Evolutionary conservation across 2,113 vertebrate species (phyloP).

Genomic region (Agelaius tricolor): DNA sequence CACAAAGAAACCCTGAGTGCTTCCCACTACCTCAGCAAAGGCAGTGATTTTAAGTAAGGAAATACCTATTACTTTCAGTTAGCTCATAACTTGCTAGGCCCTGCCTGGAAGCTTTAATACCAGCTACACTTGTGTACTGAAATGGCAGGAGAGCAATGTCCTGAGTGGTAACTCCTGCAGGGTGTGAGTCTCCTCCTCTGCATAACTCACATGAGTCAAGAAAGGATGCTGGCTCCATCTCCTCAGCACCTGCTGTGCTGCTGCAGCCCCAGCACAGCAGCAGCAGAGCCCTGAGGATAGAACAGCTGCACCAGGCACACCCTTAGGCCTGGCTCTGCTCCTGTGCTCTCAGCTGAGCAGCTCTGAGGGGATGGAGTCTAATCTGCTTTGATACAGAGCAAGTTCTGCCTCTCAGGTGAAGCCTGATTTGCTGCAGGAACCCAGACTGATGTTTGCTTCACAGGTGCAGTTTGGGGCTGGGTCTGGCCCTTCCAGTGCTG

Average conservation of each 20-base stretch:
- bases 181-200: background rate
- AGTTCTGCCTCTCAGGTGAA: background rate
- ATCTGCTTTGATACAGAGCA: background rate
- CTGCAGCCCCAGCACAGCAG: background rate
- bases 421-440: background rate
- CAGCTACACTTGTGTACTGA: accelerated
- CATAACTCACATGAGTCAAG: too few species aligned
- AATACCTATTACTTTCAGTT: background rate
- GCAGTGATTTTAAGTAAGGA: background rate
- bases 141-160: background rate
- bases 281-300: background rate
- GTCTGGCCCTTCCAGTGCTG: background rate
- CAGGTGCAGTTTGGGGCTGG: background rate
- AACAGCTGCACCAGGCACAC: background rate
- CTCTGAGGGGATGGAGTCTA: background rate
- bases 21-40: background rate
- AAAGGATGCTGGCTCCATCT: background rate
- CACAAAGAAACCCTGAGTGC: background rate
- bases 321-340: background rate
- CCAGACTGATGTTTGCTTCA: background rate
- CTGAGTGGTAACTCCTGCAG: background rate
- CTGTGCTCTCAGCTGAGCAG: background rate
- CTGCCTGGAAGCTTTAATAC: background rate
- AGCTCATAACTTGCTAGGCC: background rate
- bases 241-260: background rate